Conservation (phyloP, 2,113 vertebrate genomes). For the Sebastes schlegelii region DNA sequence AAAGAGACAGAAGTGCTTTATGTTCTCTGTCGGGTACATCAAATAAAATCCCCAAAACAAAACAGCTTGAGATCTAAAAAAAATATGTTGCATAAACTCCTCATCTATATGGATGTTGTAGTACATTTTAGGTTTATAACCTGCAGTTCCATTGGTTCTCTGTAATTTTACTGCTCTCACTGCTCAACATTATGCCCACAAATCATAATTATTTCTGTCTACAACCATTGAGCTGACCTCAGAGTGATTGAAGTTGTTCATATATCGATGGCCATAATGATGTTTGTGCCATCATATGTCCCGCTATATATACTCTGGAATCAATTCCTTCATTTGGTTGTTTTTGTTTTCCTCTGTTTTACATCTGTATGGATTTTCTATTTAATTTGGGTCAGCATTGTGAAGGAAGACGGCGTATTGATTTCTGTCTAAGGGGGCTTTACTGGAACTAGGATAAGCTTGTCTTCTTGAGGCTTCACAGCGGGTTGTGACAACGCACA, state of each 20-base stretch:
- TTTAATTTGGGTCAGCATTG: slow-evolving; percentile 82
- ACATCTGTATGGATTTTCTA: slow-evolving; percentile 80
- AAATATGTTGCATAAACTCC: background rate
- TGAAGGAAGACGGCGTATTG: slow-evolving; percentile 77
- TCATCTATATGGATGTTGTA: background rate
- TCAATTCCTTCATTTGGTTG: slow-evolving; percentile 74
- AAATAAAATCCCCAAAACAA: slow-evolving; percentile 19
- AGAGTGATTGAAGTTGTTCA: slow-evolving; percentile 56
- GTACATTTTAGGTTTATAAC: background rate
- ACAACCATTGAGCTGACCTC: slow-evolving; percentile 53
- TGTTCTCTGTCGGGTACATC: background rate
- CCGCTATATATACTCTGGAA: slow-evolving; percentile 60
- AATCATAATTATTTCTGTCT: slow-evolving; percentile 52
- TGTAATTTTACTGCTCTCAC: slow-evolving; percentile 1
- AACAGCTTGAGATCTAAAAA: slow-evolving; percentile 3
- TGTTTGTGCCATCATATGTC: slow-evolving; percentile 63
- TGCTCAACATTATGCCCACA: slow-evolving; percentile 16
- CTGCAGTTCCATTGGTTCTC: background rate
- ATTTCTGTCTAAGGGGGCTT: slow-evolving; percentile 76
- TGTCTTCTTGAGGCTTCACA: slow-evolving; percentile 72
- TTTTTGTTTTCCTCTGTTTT: slow-evolving; percentile 80
- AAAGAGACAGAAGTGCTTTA: slow-evolving; percentile 33
- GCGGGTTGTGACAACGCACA: slow-evolving; percentile 67
- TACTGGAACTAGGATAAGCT: slow-evolving; percentile 68
- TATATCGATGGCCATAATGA: slow-evolving; percentile 58